These are phyloP conservation scores for Toxonevra muliebris DNA, from an alignment of 2,888 invertebrate species.

Conservation along the genomic window DNA sequence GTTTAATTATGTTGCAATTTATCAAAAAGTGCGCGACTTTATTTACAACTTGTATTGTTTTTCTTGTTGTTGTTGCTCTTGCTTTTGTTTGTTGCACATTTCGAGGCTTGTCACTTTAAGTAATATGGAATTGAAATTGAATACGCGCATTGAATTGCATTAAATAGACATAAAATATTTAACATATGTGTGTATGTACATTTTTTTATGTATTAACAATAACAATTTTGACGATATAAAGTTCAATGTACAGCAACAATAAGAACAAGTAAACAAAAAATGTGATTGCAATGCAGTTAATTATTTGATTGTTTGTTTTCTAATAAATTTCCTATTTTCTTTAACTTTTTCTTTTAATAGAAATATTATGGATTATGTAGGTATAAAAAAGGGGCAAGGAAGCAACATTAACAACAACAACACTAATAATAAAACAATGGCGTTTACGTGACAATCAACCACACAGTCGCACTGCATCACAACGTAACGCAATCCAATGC, in stretches of 20 bases:
- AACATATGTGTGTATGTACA: not conserved
- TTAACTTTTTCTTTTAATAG: no score
- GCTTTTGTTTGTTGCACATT: slow-evolving; percentile 1
- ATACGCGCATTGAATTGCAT: slow-evolving; percentile 4
- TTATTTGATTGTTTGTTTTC: no score
- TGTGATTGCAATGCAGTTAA: no score
- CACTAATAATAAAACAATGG: no score
- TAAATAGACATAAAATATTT: not conserved
- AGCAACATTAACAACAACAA: no score
- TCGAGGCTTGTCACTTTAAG: slow-evolving; percentile 14
- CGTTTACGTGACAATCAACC: no score
- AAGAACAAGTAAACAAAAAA: no score
- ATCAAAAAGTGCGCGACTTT: not conserved
- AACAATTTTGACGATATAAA: not conserved
- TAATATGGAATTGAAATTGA: slow-evolving; percentile 10
- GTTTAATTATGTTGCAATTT: slow-evolving; percentile 17
- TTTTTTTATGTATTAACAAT: not conserved
- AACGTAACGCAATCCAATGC: no score
- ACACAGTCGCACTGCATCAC: no score
- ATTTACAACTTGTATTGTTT: not conserved
- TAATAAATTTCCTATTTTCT: no score
- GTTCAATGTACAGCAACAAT: not conserved
- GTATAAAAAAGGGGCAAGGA: no score
- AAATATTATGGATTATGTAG: no score
- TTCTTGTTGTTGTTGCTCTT: not conserved